These are phyloP conservation scores for Rotaria sp. DNA, from an alignment of 2,888 invertebrate genomes.

Conservation along the genomic window DNA sequence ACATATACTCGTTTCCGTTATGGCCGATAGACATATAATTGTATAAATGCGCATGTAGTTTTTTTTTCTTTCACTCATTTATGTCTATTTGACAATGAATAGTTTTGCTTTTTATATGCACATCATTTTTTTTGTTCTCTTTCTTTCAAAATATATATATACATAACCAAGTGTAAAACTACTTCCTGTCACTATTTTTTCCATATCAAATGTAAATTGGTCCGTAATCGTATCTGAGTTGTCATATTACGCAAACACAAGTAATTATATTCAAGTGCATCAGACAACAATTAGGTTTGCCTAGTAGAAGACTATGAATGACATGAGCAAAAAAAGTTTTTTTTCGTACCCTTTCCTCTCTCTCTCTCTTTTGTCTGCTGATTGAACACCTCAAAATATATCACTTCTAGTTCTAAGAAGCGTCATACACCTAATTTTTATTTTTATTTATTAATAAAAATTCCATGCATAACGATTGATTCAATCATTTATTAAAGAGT, in stretches of 20 bases:
- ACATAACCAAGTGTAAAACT: not conserved
- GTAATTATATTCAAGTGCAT: conserved; percentile 8
- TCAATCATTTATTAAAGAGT: not conserved
- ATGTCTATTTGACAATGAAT: not conserved
- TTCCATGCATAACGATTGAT: not conserved
- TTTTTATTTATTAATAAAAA: not conserved
- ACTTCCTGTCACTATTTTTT: not conserved
- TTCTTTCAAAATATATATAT: not conserved
- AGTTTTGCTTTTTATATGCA: not conserved
- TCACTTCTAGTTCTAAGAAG: not conserved
- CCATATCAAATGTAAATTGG: not conserved
- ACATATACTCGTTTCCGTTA: not conserved
- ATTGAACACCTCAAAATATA: not conserved
- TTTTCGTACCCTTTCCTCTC: not conserved
- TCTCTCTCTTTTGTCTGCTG: not conserved
- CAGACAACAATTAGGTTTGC: not conserved
- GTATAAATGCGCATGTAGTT: not conserved
- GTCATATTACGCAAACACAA: not conserved
- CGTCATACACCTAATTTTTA: not conserved
- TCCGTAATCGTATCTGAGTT: not conserved
- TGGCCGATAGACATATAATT: not conserved
- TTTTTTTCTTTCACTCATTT: not conserved
- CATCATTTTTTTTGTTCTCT: not conserved
- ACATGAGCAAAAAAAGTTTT: not conserved
- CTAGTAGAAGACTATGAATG: not conserved